Base-by-base conservation (phyloP, 1,140 invertebrate species). In the Procambarus clarkii region DNA sequence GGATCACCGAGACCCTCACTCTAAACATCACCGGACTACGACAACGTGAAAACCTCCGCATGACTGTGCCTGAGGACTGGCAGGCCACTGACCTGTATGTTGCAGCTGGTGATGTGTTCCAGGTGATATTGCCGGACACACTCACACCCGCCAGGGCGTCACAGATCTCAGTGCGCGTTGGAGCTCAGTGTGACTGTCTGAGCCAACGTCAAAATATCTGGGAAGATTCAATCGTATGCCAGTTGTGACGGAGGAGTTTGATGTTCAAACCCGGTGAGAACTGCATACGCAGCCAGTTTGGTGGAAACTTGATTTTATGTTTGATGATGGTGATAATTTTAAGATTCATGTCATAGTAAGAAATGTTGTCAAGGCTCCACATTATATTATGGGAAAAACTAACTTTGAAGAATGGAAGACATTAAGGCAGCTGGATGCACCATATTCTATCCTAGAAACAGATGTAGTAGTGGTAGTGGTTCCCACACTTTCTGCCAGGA, bases 141-240 rank as follows among this genome's bases (percentile, higher is more conserved):
- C 34, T 86, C 3, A 76, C 86, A 13, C 71, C 58, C 7, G 34
- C 60, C 0, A 15, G 60, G 11, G 86, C 86, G 2, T 76, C 54
- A 64, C 86, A 88, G n/a, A 88, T 88, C 58, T 64, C 86, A n/a
- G 86, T 80, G 8, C 46, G 86, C n/a, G 86, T 88, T 18, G 86
- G 86, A 13, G 86, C 86, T 24, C 86, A 88, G 24, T 58, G 77
- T 46, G 86, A 88, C 77, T 21, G 21, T 45, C 60, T 88, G 34
- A 21, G 13, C 86, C 86, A 64, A 11, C 54, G 9, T 88, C 86
- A n/a, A 34, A 45, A n/a, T 88, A 18, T 50, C 54, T 8, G 44
- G 58, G 34, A 69, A 24, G 15, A 5, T 79, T 88, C 34, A 88
- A 80, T 11, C 78, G 86, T 24, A 80, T 88, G 77, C 86, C 86